These are phyloP conservation scores for Mareca strepera DNA, from an alignment of 2,797 vertebrate species.

Conservation along the genomic window DNA sequence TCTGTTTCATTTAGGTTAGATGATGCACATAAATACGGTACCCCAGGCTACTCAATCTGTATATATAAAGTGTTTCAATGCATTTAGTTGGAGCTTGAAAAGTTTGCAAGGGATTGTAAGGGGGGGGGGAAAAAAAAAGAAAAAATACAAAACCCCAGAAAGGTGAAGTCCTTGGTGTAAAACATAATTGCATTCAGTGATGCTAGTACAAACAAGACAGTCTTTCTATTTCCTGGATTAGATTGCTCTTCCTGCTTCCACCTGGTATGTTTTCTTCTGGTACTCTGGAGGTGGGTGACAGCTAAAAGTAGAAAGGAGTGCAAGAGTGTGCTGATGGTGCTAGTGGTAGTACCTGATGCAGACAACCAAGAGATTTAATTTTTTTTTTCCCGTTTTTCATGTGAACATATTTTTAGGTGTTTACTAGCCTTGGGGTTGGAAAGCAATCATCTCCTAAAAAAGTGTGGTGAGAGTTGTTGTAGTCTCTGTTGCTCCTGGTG, in stretches of 20 bases:
- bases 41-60: not conserved
- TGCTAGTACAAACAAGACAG: too few species aligned
- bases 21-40: not conserved
- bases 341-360: not conserved
- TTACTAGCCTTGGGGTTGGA: not conserved
- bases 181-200: not conserved
- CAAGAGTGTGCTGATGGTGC: not conserved
- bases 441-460: not conserved
- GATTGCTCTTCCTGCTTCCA: not conserved
- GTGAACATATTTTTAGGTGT: not conserved
- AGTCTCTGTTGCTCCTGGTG: not conserved
- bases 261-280: not conserved
- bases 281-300: not conserved
- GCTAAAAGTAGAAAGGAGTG: not conserved
- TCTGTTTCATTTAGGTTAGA: not conserved
- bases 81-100: not conserved
- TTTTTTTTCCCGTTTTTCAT: not conserved
- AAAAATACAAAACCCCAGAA: not conserved
- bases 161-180: not conserved
- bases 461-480: not conserved
- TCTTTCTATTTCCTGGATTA: accelerated
- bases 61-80: not conserved
- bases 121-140: not conserved
- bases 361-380: not conserved
- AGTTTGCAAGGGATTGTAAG: not conserved